phyloP scores from a whole-genome alignment of 1,140 invertebrate species.

The Halyomorpha halys region DNA sequence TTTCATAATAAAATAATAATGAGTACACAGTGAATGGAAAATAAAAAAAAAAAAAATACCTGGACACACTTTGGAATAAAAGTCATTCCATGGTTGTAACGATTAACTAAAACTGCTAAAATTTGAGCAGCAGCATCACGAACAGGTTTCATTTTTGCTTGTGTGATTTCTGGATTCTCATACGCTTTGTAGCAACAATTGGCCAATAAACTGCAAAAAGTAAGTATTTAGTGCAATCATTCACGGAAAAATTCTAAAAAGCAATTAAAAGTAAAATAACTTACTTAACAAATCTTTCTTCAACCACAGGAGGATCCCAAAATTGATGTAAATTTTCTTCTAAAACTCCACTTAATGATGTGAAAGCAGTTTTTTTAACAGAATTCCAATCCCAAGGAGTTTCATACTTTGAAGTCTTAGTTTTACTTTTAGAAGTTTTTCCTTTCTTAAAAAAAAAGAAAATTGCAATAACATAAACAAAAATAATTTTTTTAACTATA shows the following conservation, averaged over 20 bases:
- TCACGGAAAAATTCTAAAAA: not conserved
- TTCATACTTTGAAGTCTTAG: slow-evolving; percentile 34
- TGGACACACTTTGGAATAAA: slow-evolving; percentile 55
- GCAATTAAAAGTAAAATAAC: slow-evolving; percentile 30
- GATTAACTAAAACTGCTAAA: slow-evolving; percentile 66
- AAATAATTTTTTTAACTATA: too few relatives aligned
- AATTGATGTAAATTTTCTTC: slow-evolving; percentile 59
- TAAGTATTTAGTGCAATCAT: slow-evolving; percentile 48
- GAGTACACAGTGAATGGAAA: not conserved
- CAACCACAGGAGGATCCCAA: slow-evolving; percentile 70
- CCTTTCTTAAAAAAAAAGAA: slow-evolving; percentile 26
- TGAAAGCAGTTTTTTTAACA: slow-evolving; percentile 48
- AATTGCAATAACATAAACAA: slow-evolving; percentile 3
- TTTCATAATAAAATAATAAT: not conserved
- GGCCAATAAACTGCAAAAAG: slow-evolving; percentile 90
- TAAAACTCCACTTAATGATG: slow-evolving; percentile 50
- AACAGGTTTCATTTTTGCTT: slow-evolving; percentile 47
- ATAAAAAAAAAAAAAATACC: slow-evolving; percentile 36
- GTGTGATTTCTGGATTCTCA: slow-evolving; percentile 30
- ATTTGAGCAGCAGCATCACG: slow-evolving; percentile 64
- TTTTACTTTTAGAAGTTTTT: slow-evolving; percentile 32
- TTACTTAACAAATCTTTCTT: slow-evolving; percentile 75
- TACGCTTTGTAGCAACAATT: slow-evolving; percentile 32
- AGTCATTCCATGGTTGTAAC: slow-evolving; percentile 63
- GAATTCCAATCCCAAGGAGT: slow-evolving; percentile 45